A percentile compares a stretch with the other conserved stretches of the same genome.
These are phyloP conservation scores for Ceyx margarethae DNA, from an alignment of 2,113 vertebrate species.

Conservation along the genomic window DNA sequence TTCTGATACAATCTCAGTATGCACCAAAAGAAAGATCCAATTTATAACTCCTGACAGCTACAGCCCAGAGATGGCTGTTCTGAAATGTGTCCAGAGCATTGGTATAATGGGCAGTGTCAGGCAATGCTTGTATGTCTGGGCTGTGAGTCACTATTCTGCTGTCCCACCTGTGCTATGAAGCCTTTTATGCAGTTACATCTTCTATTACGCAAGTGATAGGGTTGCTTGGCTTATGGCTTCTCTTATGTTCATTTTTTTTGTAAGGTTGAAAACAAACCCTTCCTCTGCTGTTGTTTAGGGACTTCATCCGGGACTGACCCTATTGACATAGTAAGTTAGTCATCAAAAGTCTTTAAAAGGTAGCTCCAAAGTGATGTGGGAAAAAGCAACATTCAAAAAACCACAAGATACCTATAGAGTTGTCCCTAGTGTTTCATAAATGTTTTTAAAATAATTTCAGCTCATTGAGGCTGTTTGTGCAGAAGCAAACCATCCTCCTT, in stretches of 20 bases:
- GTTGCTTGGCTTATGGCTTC: neutral
- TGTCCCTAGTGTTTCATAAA: neutral
- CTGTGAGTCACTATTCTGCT: neutral
- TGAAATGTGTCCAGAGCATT: neutral
- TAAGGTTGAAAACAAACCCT: too few relatives aligned
- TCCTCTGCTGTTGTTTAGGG: neutral
- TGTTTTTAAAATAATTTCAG: neutral
- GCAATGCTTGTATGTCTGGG: neutral
- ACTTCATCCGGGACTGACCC: neutral
- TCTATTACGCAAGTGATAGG: neutral
- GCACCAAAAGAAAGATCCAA: neutral
- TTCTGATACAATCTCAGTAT: neutral
- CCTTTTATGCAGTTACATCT: neutral
- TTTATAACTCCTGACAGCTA: slow-evolving; percentile 8
- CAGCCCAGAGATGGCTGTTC: neutral
- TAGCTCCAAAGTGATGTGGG: neutral
- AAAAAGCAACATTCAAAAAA: neutral
- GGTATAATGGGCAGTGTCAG: neutral
- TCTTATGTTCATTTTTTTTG: neutral
- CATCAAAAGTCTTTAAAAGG: neutral
- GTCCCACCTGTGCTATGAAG: neutral
- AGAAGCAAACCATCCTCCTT: neutral
- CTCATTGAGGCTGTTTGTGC: neutral
- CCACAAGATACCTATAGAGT: neutral
- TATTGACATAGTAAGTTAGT: neutral